Evolutionary conservation across 2,797 vertebrate genomes (phyloP).

Genomic region (Meriones psammophilus): DNA sequence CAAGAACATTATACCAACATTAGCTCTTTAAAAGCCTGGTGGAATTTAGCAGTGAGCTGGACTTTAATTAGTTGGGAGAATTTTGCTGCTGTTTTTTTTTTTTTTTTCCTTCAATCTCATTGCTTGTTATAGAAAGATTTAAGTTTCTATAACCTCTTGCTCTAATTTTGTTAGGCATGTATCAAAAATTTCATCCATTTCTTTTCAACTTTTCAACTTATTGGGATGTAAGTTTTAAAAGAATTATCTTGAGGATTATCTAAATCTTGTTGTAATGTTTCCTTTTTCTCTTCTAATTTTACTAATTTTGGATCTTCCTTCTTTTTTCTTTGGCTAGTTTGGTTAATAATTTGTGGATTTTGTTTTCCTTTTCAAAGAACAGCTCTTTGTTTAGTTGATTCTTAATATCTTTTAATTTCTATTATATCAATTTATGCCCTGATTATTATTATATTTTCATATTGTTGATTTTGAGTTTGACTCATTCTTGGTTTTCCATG

Average conservation of each 20-base stretch:
- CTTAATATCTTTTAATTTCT: background rate
- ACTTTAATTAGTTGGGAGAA: background rate
- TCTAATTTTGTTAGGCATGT: background rate
- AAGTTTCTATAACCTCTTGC: background rate
- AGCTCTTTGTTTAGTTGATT: background rate
- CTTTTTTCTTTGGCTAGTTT: background rate
- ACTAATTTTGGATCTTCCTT: background rate
- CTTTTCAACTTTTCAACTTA: background rate
- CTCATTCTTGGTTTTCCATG: background rate
- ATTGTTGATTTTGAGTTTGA: background rate
- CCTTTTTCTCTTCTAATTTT: background rate
- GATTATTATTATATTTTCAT: background rate
- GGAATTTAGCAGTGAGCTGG: background rate
- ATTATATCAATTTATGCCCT: background rate
- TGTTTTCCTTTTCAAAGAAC: slow-evolving; percentile 11
- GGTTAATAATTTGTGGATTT: background rate
- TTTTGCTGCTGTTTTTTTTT: background rate
- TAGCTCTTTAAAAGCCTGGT: background rate
- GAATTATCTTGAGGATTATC: background rate
- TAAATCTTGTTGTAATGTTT: background rate
- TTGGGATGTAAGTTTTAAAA: background rate
- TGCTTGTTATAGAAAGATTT: background rate
- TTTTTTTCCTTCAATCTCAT: background rate
- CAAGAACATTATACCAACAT: too few relatives aligned
- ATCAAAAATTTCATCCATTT: background rate